Conservation (phyloP, 2,888 invertebrate genomes). For the Sepioteuthis lessoniana region DNA sequence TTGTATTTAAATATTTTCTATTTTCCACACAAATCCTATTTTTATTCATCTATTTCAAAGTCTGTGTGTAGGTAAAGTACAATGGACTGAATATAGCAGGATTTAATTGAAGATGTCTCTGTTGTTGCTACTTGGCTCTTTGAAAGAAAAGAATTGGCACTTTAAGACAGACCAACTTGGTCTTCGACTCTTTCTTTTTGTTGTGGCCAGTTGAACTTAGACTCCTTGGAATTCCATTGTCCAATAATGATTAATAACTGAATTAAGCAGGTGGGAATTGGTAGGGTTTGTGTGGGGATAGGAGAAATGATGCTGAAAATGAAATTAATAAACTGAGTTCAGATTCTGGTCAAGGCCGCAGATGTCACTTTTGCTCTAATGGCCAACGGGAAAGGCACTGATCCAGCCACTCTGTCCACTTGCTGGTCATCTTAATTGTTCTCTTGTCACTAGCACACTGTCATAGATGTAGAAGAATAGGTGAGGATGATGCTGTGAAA, state of each 20-base stretch:
- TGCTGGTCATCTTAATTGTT: constrained; percentile 33
- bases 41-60: not conserved
- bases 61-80: not conserved
- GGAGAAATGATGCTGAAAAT: not conserved
- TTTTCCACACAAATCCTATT: not conserved
- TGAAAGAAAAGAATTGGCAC: constrained; percentile 5
- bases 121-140: not conserved
- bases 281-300: not conserved
- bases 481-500: not conserved
- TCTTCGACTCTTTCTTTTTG: not conserved
- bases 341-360: constrained; percentile 16
- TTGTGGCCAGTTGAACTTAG: constrained; percentile 33
- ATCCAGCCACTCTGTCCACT: not conserved
- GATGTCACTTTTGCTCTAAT: constrained; percentile 33
- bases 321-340: constrained; percentile 20
- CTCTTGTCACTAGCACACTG: constrained; percentile 14
- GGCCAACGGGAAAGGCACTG: constrained; percentile 5
- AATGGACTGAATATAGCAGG: not conserved
- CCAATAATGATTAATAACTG: constrained; percentile 4
- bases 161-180: not conserved
- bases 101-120: not conserved
- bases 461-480: not conserved
- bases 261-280: constrained; percentile 2
- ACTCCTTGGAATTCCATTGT: not conserved
- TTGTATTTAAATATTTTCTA: not conserved